Base-by-base conservation (phyloP, 1,140 invertebrate genomes). In the Orius insidiosus region DNA sequence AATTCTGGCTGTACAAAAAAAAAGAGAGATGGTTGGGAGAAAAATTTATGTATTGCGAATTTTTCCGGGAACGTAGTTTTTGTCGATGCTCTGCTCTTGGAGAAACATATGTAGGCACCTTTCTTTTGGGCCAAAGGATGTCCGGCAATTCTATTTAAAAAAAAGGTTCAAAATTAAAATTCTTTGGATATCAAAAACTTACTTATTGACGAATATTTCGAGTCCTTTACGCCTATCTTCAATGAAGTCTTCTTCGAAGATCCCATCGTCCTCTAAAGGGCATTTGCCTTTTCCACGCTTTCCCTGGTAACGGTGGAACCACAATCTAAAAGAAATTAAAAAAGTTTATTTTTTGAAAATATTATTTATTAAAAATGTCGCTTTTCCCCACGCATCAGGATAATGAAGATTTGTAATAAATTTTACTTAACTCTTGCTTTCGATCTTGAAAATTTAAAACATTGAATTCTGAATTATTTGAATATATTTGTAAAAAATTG, bases 111-210 rank as follows among this genome's bases (percentile, higher is more conserved):
- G 96, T 57, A 99, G 76, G 70, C 94, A 98, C 60, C 88, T 72
- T 70, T 99, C 96, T 98, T 98, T 70, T 98, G 95, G 38, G 96
- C 96, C 59, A 99, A 68, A n/a, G 96, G 95, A 71, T 99, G 96
- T 44, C 95, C 95, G 51, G 95, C 94, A 64, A 98, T 94, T 74
- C 84, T 88, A 64, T n/a, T n/a, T n/a, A 47, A 75, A 71, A 50
- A 41, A 52, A 55, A 52, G 41, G 44, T 33, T n/a, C 10, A 43
- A 32, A 54, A 55, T 44, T 45, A 45, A 44, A 47, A 13, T 14
- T 40, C 5, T 11, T 40, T 14, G 16, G 38, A 18, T 40, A 36
- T 4, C 24, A 24, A 24, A 24, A 24, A 24, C 74, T 67, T 68
- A 84, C 85, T 98, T 99, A 68, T 99, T 99, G 54, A 99, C 84